Conservation (phyloP, 2,888 invertebrate species). For the Agriopis aurantiaria region DNA sequence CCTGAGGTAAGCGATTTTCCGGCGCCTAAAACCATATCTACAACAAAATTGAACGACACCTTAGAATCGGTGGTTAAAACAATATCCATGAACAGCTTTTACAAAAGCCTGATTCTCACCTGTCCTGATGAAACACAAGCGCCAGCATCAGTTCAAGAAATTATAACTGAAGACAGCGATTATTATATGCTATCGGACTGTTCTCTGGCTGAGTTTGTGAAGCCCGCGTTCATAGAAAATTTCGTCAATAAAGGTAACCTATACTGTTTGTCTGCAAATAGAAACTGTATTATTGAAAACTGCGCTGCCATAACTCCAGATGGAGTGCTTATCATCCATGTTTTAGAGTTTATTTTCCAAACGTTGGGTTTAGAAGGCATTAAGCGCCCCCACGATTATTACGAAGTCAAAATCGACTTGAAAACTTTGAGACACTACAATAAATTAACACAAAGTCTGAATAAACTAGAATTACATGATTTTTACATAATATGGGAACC, state of each 20-base stretch:
- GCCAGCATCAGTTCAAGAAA: constrained; percentile 63
- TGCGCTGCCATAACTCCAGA: constrained; percentile 74
- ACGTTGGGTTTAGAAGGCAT: constrained; percentile 76
- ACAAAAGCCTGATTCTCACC: constrained; percentile 72
- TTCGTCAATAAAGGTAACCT: constrained; percentile 72
- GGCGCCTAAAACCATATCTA: constrained; percentile 67
- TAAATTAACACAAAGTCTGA: constrained; percentile 58
- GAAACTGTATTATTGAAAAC: constrained; percentile 72
- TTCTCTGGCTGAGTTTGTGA: constrained; percentile 65
- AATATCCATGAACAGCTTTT: constrained; percentile 70
- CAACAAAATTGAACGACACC: constrained; percentile 55
- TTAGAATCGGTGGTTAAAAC: constrained; percentile 54
- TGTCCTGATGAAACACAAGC: constrained; percentile 73
- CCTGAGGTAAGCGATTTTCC: constrained; percentile 77
- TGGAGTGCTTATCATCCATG: constrained; percentile 67
- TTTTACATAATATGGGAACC: constrained; percentile 74
- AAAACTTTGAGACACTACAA: constrained; percentile 59
- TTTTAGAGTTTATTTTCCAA: constrained; percentile 70
- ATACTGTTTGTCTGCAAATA: constrained; percentile 65
- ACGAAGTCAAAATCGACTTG: constrained; percentile 70
- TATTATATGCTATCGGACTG: constrained; percentile 69
- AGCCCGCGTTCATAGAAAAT: constrained; percentile 69
- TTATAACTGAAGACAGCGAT: constrained; percentile 68
- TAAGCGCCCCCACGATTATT: constrained; percentile 67
- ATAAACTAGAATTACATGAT: constrained; percentile 65